These are phyloP conservation scores for Anthoptus insignis DNA, from an alignment of 2,888 invertebrate genomes.

Conservation along the genomic window DNA sequence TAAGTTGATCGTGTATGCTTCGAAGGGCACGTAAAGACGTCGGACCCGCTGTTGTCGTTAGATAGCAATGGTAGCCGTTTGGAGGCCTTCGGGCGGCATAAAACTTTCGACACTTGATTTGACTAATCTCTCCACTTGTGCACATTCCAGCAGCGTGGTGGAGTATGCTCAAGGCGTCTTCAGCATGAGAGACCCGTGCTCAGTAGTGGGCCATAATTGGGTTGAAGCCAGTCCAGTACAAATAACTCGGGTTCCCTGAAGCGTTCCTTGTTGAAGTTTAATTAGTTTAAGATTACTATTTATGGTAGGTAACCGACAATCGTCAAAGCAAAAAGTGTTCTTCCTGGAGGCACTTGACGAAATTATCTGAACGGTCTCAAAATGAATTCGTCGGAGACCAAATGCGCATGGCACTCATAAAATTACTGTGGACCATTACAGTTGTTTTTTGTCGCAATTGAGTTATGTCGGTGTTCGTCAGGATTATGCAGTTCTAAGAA, in stretches of 20 bases:
- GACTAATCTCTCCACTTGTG: too few species aligned
- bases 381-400: conserved; percentile 26
- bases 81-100: too few species aligned
- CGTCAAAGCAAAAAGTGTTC: conserved; percentile 41
- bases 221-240: too few species aligned
- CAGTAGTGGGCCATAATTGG: too few species aligned
- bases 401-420: conserved; percentile 28
- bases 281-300: conserved; percentile 46
- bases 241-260: conserved; percentile 30
- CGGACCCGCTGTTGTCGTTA: too few species aligned
- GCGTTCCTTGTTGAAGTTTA: conserved; percentile 41
- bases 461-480: conserved; percentile 10
- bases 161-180: too few species aligned
- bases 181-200: too few species aligned
- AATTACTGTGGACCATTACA: conserved; percentile 29
- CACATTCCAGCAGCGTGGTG: too few species aligned
- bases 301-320: conserved; percentile 36
- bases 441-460: conserved; percentile 26
- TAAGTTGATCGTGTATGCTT: too few species aligned
- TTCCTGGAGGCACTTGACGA: conserved; percentile 26
- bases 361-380: conserved; percentile 24
- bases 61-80: too few species aligned
- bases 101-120: too few species aligned
- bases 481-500: conserved; percentile 23
- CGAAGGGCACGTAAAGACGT: too few species aligned